Evolutionary conservation across 2,888 invertebrate species (phyloP).

Genomic region (Lampropteryx suffumata): DNA sequence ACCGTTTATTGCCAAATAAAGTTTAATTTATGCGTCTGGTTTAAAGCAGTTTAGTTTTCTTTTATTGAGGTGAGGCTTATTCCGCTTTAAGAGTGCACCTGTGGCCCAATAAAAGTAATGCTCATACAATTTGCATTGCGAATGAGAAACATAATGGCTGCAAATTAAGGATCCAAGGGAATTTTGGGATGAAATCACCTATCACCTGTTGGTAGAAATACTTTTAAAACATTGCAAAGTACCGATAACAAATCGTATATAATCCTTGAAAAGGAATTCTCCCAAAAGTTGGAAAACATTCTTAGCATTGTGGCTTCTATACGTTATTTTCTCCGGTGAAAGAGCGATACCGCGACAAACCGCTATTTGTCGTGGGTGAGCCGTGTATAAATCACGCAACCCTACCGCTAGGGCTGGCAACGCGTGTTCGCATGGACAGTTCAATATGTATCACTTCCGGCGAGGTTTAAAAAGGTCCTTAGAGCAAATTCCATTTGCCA

Average conservation of each 20-base stretch:
- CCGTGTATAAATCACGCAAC: slow-evolving; percentile 72
- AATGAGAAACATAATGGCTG: slow-evolving; percentile 17
- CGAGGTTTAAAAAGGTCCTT: slow-evolving; percentile 30
- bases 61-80: slow-evolving; percentile 29
- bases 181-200: background rate
- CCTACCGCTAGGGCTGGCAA: slow-evolving; percentile 51
- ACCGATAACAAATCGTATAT: slow-evolving; percentile 10
- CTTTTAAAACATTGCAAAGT: slow-evolving; percentile 2
- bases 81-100: slow-evolving; percentile 29
- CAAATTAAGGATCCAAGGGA: slow-evolving; percentile 1
- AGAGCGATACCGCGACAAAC: slow-evolving; percentile 75
- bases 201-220: background rate
- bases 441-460: slow-evolving; percentile 44
- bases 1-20: slow-evolving; percentile 35
- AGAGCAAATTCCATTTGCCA: slow-evolving; percentile 33
- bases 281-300: slow-evolving; percentile 38
- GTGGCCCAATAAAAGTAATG: slow-evolving; percentile 23
- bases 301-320: slow-evolving; percentile 55
- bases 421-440: slow-evolving; percentile 41
- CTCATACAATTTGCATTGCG: slow-evolving; percentile 18
- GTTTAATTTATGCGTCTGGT: slow-evolving; percentile 36
- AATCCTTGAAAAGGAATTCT: slow-evolving; percentile 13
- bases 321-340: slow-evolving; percentile 68
- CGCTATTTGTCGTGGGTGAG: slow-evolving; percentile 76
- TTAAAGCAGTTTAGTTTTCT: slow-evolving; percentile 33